Evolutionary conservation across 2,113 vertebrate genomes (phyloP).

Genomic region (Corythornis cristatus): DNA sequence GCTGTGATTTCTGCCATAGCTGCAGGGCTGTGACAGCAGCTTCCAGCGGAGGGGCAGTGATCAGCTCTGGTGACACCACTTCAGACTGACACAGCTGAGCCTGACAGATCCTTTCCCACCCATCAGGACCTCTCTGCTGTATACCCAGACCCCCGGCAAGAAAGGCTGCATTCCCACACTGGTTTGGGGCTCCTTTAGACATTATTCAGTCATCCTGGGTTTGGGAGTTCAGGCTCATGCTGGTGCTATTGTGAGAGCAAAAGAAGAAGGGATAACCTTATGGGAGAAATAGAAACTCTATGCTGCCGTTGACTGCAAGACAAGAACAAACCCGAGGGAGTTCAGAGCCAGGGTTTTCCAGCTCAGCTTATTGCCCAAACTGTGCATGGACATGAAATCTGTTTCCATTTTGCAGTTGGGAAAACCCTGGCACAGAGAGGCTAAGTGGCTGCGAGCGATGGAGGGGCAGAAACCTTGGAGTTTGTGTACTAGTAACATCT

Average conservation of each 20-base stretch:
- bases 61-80: not conserved
- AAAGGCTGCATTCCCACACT: accelerated
- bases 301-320: not conserved
- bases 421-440: not conserved
- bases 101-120: not conserved
- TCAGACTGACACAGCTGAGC: accelerated
- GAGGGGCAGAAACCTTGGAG: not conserved
- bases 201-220: not conserved
- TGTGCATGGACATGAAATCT: not conserved
- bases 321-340: not conserved
- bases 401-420: not conserved
- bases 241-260: not conserved
- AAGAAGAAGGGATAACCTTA: not conserved
- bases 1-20: not conserved
- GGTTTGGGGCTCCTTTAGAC: not conserved
- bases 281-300: not conserved
- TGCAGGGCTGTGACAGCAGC: not conserved
- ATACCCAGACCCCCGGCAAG: accelerated
- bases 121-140: accelerated
- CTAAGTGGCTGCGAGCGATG: accelerated
- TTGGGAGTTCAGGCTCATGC: not conserved
- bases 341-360: not conserved
- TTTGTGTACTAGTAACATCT: not conserved
- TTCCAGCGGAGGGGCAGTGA: not conserved
- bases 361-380: not conserved